A percentile compares a stretch with the other conserved stretches of the same genome.
phyloP scores from a whole-genome alignment of 2,888 invertebrate species.

The Tachina grossa region DNA sequence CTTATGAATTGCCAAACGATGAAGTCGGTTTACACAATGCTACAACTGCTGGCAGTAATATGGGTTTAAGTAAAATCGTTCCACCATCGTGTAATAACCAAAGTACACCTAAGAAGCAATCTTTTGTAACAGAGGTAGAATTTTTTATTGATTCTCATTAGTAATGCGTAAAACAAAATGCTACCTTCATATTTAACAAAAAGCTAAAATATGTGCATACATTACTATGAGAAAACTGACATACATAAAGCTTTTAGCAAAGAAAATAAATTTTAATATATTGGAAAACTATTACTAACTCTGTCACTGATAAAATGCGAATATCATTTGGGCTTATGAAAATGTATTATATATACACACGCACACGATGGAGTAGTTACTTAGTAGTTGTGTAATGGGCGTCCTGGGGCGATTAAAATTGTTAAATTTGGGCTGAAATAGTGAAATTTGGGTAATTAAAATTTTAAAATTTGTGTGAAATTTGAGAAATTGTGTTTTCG shows the following conservation, averaged over 20 bases:
- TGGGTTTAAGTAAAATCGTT: constrained; percentile 68
- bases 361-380: too few relatives aligned
- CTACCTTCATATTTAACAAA: neutral
- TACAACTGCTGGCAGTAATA: constrained; percentile 65
- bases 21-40: constrained; percentile 67
- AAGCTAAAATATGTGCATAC: neutral
- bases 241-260: neutral
- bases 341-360: too few relatives aligned
- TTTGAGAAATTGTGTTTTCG: too few relatives aligned
- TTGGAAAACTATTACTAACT: neutral
- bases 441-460: too few relatives aligned
- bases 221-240: neutral
- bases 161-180: constrained; percentile 18
- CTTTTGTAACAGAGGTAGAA: constrained; percentile 81
- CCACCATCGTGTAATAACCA: constrained; percentile 76
- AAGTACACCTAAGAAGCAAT: constrained; percentile 80
- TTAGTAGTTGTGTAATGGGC: too few relatives aligned
- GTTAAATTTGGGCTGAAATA: too few relatives aligned
- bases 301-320: neutral
- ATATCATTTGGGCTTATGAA: neutral
- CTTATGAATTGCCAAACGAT: constrained; percentile 78
- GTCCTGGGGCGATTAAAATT: too few relatives aligned
- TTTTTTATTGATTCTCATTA: constrained; percentile 81
- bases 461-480: too few relatives aligned
- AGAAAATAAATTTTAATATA: neutral